Base-by-base conservation (phyloP, 2,113 vertebrate species). In the Hippoglossus stenolepis region DNA sequence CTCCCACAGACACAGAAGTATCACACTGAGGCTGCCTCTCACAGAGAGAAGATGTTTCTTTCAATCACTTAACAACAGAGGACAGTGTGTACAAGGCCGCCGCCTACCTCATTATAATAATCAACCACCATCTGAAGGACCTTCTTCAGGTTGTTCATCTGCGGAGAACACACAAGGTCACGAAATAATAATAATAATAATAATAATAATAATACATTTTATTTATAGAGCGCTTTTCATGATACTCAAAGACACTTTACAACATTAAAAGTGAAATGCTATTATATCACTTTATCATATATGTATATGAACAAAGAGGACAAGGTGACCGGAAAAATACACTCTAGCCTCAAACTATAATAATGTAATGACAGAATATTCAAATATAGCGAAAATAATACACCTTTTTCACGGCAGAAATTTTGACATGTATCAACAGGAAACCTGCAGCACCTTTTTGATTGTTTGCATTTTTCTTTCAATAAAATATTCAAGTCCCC, bases 71-170 rank as follows among this genome's bases (percentile, higher is more conserved):
- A 20, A 49, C 21, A 65, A 58, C 40, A 47, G 21, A 47, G 15
- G 5, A 40, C 4, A 15, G 6, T 49, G 38, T 26, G n/a, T 13
- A 24, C 10, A 62, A 3, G 14, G 20, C 9, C 10, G 28, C 7
- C n/a, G 15, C 86, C 23, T 96, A 99, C 98, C 96, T 99, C 98
- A 69, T 94, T 96, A 83, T 99, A 99, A 92, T 98, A 99, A 90
- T 97, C 95, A 88, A 96, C 90, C 89, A 99, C 96, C 93, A 96
- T 96, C 94, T 99, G 97, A 70, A 98, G 95, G 72, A 99, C 94
- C 90, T 99, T 99, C 95, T 99, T 99, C 82, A 99, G 92, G 90
- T 99, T 99, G 94, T 95, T 98, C 91, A 97, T 93, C 98, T 99
- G 89, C 75, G 49, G 63, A 84, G 26, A 85, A 65, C 23, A 72